Evolutionary conservation across 2,113 vertebrate genomes (phyloP), one percentile per base, ranked within the genome.

Genomic region (Eira barbara): DNA sequence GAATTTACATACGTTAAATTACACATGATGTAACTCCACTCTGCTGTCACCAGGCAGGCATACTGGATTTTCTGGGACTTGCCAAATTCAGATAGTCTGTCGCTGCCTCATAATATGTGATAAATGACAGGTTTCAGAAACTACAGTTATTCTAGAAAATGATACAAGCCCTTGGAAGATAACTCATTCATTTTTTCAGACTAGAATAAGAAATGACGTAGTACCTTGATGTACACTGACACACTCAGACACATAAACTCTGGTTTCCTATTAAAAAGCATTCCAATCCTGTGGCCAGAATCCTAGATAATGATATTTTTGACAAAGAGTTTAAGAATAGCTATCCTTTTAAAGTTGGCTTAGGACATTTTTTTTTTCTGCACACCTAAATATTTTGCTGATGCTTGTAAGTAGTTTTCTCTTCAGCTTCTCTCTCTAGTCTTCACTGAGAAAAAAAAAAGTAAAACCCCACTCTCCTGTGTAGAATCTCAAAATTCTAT

Each of bases 121-220:
- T 74, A 94, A 90, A 81, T 92, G 63, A 52, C 4, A 90, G 25
- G 20, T 87, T 97, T 96, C 67, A 76, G 36, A 95, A 88, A 88
- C 63, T n/a, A 47, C 1, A 91, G 45, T 84, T 57, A 69, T 87
- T 84, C 47, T 74, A 91, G 45, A 96, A 95, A 97, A 96, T 47
- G 79, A 96, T 67, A 67, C 3, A 76, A 7, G 18, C 55, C 52
- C 21, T 71, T 90, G 59, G 85, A 88, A 89, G 67, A 92, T 79
- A 95, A 79, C 29, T 47, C 29, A 92, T 59, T 25, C 4, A 34
- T 25, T 36, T 71, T 93, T 86, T 94, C 83, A 89, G 39, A 67
- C 45, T 85, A 93, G 25, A 67, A n/a, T 61, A 95, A 63, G 55
- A 80, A 95, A 94, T 93, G 9, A 81, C 42, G 81, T 49, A 36